Base-by-base conservation (phyloP, 2,113 vertebrate species). In the Neodontobutis hainanensis region DNA sequence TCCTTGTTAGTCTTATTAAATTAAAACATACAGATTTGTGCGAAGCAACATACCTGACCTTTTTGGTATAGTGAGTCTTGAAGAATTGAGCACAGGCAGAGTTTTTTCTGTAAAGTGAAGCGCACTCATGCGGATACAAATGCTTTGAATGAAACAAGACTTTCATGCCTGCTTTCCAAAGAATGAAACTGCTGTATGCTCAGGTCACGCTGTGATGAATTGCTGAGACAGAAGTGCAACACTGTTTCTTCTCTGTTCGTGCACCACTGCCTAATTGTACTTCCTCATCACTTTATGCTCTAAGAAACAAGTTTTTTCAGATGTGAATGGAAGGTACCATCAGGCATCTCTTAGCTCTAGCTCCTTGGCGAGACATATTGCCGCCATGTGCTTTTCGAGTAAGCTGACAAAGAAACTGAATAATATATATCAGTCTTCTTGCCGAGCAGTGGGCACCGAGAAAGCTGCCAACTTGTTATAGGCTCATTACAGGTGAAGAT, bases 401-500 rank as follows among this genome's bases (percentile, higher is more conserved):
- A 84, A 82, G 81, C 75, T 87, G 84, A 87, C 73, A 85, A 87
- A 82, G 86, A 79, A 77, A 68, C 77, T 88, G 83, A 89, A 88
- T 89, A 88, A 90, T 88, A 85, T 80, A 89, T 89, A 81, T 88
- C 77, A 73, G 70, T 85, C 74, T 71, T 70, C 63, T 65, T 57
- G 76, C 59, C 1, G 68, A 75, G 77, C 73, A 62, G 60, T 40
- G 80, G 82, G 73, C 78, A 78, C 67, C 27, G 78, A 83, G 75
- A 55, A 78, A 64, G 77, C 81, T 83, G 82, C 87, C 85, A 83
- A 81, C 86, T 87, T 83, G 85, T 87, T 90, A 90, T 80, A 61
- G 84, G 83, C 88, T 92, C 88, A 88, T 92, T 91, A 89, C 86
- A 88, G 81, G 87, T 85, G 85, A 73, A 80, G 88, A 82, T 91